Evolutionary conservation across 2,113 vertebrate species (phyloP), one percentile per base, ranked within the genome.

Genomic region (Poicephalus meyeri): DNA sequence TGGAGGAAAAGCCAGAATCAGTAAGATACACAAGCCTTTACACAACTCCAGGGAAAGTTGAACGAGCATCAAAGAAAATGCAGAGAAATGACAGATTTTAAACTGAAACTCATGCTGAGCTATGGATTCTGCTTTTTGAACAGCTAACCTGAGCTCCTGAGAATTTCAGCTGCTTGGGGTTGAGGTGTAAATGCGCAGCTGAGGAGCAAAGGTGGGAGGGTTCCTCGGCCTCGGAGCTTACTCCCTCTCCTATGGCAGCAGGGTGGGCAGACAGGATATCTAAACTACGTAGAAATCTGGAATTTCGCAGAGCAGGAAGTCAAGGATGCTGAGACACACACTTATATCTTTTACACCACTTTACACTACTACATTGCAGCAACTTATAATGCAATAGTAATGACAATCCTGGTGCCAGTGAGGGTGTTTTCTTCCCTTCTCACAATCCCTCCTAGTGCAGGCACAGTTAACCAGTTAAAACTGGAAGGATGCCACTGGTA

Each of bases 241-340:
- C 46, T n/a, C 39, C 3, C 0, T 70, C 80, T n/a, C 64, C 24
- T 39, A 6, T 29, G 23, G 29, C 33, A 81, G 17, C 0, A 0
- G 5, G 1, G 6, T 52, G 21, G 16, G 17, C 42, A 23, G 15
- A 33, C 10, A 10, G 16, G 18, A 4, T 60, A 44, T 21, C 33
- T 53, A 46, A 73, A 64, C 14, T 56, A n/a, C 1, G 10, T 2
- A 3, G 52, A 69, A 16, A 68, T 41, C 21, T 78, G 64, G 70
- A 85, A 64, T 5, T 72, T 9, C 1, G 1, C 16, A 28, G 16
- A 77, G 31, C 8, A 46, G 7, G 58, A 90, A 80, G 21, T 56
- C 15, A 13, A 9, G 20, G 33, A 23, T 46, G 29, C 39, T 74
- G 20, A 86, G 52, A 58, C 7, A 37, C 11, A 39, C 6, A 21